Conservation (phyloP, 1,140 invertebrate species). For the Drosophila novamexicana region DNA sequence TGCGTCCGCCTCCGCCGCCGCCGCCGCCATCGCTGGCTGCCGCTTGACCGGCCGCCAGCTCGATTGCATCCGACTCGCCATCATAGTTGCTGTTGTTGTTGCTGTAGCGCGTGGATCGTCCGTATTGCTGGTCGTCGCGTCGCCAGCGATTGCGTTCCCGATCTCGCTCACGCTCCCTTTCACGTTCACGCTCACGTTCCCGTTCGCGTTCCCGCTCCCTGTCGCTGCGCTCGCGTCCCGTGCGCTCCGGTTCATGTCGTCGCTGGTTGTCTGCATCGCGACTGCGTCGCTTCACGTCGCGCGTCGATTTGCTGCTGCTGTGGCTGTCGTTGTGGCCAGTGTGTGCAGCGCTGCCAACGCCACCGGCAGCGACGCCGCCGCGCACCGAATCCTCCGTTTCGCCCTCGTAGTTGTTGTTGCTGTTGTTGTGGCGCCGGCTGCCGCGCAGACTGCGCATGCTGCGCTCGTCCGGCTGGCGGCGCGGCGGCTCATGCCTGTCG, state of each 20-base stretch:
- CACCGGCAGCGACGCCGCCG: constrained; percentile 21
- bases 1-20: constrained; percentile 39
- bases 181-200: constrained; percentile 47
- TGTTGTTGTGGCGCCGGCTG: constrained; percentile 50
- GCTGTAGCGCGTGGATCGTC: constrained; percentile 54
- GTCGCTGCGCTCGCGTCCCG: constrained; percentile 38
- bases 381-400: constrained; percentile 76
- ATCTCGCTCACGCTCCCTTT: constrained; percentile 45
- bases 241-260: constrained; percentile 39
- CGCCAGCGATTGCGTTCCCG: constrained; percentile 50
- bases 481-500: constrained; percentile 37
- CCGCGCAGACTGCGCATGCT: constrained; percentile 37
- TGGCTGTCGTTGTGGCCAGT: constrained; percentile 29
- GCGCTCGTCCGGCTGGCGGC: constrained; percentile 47
- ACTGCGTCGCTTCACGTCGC: constrained; percentile 54
- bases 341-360: constrained; percentile 2
- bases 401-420: constrained; percentile 59
- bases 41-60: constrained; percentile 33
- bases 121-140: constrained; percentile 40
- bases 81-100: constrained; percentile 63
- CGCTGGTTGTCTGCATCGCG: constrained; percentile 25
- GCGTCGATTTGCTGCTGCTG: constrained; percentile 30
- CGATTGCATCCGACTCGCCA: constrained; percentile 63
- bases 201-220: constrained; percentile 40
- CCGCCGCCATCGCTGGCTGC: constrained; percentile 47